A percentile compares a stretch with the other conserved stretches of the same genome.
Evolutionary conservation across 1,140 invertebrate species (phyloP).

Genomic region (Bombyx mori): DNA sequence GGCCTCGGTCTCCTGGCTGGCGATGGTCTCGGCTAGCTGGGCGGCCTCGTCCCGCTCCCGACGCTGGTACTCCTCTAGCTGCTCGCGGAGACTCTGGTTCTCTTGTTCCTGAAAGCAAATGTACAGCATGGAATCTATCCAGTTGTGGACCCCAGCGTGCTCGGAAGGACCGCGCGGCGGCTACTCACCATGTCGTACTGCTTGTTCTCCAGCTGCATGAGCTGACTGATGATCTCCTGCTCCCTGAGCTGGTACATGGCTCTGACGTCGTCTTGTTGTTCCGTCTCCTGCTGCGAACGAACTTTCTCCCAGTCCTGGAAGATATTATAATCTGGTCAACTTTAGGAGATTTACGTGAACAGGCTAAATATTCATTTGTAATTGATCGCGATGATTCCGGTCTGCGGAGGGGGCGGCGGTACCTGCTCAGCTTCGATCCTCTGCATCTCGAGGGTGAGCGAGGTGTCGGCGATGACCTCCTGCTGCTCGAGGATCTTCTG

Average conservation of each 20-base stretch:
- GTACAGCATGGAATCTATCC: background rate
- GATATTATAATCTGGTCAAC: no score
- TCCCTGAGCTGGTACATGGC: constrained; percentile 67
- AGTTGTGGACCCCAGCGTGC: background rate
- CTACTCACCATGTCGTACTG: constrained; percentile 70
- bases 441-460: constrained; percentile 72
- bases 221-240: constrained; percentile 70
- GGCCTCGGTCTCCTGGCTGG: constrained; percentile 7
- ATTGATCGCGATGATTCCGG: no score
- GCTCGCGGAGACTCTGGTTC: constrained; percentile 68
- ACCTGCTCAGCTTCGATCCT: constrained; percentile 67
- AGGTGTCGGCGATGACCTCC: constrained; percentile 71
- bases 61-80: constrained; percentile 70
- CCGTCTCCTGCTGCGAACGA: constrained; percentile 38
- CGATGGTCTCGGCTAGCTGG: constrained; percentile 32
- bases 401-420: background rate
- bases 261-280: constrained; percentile 63
- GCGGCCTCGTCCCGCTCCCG: constrained; percentile 53
- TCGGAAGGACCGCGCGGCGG: background rate
- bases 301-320: constrained; percentile 62
- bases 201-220: constrained; percentile 73
- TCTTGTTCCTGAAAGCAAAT: constrained; percentile 59
- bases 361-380: no score
- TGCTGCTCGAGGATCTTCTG: constrained; percentile 71
- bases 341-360: no score